phyloP scores from a whole-genome alignment of 2,797 vertebrate species.

The Acipenser ruthenus region DNA sequence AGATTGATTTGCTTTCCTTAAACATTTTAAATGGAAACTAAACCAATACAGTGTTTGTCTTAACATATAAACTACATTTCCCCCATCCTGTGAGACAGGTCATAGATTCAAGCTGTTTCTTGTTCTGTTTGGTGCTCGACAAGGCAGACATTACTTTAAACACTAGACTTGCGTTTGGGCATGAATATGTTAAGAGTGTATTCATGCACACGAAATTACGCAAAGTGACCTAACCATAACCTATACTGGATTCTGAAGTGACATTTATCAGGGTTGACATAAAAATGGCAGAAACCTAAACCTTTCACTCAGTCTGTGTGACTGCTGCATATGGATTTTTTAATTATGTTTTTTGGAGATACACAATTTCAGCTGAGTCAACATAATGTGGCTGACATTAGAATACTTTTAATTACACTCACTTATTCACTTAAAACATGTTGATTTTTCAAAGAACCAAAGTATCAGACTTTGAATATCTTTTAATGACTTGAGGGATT shows the following conservation, averaged over 20 bases:
- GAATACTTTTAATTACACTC: too few relatives aligned
- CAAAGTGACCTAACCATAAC: neutral
- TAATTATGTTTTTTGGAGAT: neutral
- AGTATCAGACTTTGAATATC: too few relatives aligned
- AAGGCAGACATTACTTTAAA: conserved; percentile 13
- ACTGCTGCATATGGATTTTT: neutral
- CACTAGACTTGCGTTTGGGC: conserved; percentile 5
- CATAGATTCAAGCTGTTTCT: conserved; percentile 13
- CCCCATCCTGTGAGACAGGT: conserved; percentile 7
- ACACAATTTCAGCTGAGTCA: neutral
- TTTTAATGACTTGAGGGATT: too few relatives aligned
- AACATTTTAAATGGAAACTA: neutral
- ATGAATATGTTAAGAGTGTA: neutral
- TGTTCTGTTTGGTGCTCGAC: conserved; percentile 1
- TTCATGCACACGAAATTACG: neutral
- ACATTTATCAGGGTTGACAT: neutral
- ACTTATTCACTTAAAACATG: too few relatives aligned
- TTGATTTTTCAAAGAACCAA: too few relatives aligned
- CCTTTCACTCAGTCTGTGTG: neutral
- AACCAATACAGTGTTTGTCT: conserved; percentile 1
- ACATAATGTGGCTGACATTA: too few relatives aligned
- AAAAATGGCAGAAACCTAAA: neutral
- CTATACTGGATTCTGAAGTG: neutral
- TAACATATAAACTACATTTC: conserved; percentile 2
- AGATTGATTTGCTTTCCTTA: conserved; percentile 6